Evolutionary conservation across 1,140 invertebrate species (phyloP).

Genomic region (Drosophila erecta): DNA sequence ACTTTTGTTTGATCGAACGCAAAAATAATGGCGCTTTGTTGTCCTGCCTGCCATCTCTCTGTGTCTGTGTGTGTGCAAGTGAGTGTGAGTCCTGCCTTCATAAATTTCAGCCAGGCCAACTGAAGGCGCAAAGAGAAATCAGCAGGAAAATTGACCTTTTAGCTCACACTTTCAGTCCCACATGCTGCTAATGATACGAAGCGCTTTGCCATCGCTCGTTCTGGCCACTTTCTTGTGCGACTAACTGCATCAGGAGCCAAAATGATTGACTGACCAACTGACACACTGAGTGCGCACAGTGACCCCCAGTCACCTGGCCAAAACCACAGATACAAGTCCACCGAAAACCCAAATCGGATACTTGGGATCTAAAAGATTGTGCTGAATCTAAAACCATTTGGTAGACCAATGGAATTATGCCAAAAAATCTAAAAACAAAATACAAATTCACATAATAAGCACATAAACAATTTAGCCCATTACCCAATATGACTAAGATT

Average conservation of each 20-base stretch:
- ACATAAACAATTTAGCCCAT: no score
- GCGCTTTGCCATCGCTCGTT: slow-evolving; percentile 4
- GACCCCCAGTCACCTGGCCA: not conserved
- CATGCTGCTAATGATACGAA: slow-evolving; percentile 68
- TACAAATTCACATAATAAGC: no score
- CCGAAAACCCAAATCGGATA: no score
- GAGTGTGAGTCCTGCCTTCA: slow-evolving; percentile 24
- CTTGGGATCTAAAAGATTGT: no score
- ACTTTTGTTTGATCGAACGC: slow-evolving; percentile 81
- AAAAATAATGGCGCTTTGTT: slow-evolving; percentile 79
- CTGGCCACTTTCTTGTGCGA: slow-evolving; percentile 50
- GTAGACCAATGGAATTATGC: no score
- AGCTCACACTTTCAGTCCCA: slow-evolving; percentile 19
- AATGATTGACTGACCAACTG: slow-evolving; percentile 37
- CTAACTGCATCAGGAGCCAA: slow-evolving; percentile 30
- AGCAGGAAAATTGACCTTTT: slow-evolving; percentile 76
- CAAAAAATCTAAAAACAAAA: no score
- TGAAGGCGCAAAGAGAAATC: slow-evolving; percentile 52
- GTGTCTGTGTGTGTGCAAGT: not conserved
- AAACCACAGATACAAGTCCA: no score
- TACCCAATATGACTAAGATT: no score
- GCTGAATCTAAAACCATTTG: no score
- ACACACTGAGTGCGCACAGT: not conserved
- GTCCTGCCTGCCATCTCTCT: slow-evolving; percentile 13
- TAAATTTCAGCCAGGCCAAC: slow-evolving; percentile 59